phyloP scores from a whole-genome alignment of 2,888 invertebrate genomes.

The Sinotaia quadrata region DNA sequence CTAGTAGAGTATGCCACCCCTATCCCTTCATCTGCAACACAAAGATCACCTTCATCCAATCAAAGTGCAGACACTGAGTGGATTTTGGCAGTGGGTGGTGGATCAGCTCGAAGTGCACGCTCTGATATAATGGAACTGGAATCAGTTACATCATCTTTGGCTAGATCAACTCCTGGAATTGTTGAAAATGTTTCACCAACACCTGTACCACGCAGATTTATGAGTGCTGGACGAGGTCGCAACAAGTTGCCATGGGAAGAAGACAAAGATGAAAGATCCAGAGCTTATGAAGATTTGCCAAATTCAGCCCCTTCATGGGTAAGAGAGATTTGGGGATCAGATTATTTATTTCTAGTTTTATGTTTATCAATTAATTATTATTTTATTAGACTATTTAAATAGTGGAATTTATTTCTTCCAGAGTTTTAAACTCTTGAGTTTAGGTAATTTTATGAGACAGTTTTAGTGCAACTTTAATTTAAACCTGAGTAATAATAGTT shows the following conservation, averaged over 20 bases:
- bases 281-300: conserved; percentile 38
- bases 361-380: not conserved
- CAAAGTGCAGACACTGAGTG: conserved; percentile 82
- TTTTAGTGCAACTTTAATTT: too few species aligned
- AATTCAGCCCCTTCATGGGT: conserved; percentile 44
- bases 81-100: conserved; percentile 76
- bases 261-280: conserved; percentile 47
- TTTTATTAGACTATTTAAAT: not conserved
- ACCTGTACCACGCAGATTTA: conserved; percentile 56
- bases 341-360: not conserved
- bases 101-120: conserved; percentile 59
- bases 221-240: conserved; percentile 67
- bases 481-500: too few species aligned
- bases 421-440: not conserved
- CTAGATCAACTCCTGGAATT: conserved; percentile 50
- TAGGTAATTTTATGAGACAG: not conserved
- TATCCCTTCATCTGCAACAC: conserved; percentile 74
- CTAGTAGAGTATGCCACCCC: conserved; percentile 83
- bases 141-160: conserved; percentile 58
- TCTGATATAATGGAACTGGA: conserved; percentile 60
- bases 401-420: not conserved
- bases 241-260: conserved; percentile 70
- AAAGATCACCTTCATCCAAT: conserved; percentile 53
- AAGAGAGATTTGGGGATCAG: not conserved
- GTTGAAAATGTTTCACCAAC: conserved; percentile 42